These are phyloP conservation scores for Erythrolamprus reginae DNA, from an alignment of 2,113 vertebrate genomes.

Conservation along the genomic window DNA sequence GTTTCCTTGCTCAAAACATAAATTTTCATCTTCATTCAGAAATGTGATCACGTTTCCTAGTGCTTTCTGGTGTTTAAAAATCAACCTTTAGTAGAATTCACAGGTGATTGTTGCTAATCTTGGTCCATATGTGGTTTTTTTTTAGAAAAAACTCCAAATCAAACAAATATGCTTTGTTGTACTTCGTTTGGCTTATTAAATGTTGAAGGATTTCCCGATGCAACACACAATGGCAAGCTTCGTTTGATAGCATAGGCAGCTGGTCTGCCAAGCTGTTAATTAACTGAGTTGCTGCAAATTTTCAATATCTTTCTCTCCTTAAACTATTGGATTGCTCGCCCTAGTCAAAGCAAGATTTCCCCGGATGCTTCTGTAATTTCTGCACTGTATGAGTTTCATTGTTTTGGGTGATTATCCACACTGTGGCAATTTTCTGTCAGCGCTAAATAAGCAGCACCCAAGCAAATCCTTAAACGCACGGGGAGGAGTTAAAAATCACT, in stretches of 20 bases:
- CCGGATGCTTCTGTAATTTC: background rate
- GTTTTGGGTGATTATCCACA: background rate
- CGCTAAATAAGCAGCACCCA: background rate
- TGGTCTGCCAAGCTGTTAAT: slow-evolving; percentile 4
- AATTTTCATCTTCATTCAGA: background rate
- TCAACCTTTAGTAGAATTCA: background rate
- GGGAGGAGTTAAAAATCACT: slow-evolving; percentile 2
- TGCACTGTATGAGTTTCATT: background rate
- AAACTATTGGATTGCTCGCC: background rate
- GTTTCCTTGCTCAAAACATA: background rate
- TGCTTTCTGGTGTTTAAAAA: background rate
- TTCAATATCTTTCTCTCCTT: background rate
- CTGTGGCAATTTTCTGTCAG: background rate
- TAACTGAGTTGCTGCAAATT: slow-evolving; percentile 9
- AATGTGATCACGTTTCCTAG: background rate
- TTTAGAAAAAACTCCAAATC: background rate
- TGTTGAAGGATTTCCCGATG: background rate
- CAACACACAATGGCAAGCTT: background rate
- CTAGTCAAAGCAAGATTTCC: background rate
- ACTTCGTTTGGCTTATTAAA: background rate
- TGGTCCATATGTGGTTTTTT: background rate
- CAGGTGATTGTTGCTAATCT: background rate
- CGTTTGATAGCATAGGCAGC: background rate
- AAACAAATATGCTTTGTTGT: background rate
- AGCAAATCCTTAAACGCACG: background rate